Conservation (phyloP, 2,797 vertebrate species). For the Brotogeris chrysoptera region DNA sequence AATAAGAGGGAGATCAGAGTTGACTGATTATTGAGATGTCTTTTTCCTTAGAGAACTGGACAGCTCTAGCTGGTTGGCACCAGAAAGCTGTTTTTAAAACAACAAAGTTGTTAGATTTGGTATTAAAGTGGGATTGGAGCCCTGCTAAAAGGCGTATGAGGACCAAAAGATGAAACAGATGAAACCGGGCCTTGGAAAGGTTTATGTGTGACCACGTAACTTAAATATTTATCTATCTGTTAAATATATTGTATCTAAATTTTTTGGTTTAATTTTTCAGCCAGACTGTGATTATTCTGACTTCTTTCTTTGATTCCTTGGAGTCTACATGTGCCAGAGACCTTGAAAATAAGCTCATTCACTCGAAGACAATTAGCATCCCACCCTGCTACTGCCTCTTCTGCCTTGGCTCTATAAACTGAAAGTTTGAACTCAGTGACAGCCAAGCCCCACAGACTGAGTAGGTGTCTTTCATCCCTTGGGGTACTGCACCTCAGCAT, state of each 20-base stretch:
- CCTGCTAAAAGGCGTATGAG: background rate
- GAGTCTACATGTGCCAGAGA: background rate
- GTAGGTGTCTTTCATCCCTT: background rate
- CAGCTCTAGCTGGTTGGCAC: slow-evolving; percentile 17
- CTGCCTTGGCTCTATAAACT: background rate
- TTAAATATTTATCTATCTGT: background rate
- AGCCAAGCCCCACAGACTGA: background rate
- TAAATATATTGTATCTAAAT: background rate
- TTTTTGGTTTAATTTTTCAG: background rate
- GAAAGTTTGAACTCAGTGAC: background rate
- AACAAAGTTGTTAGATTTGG: slow-evolving; percentile 44
- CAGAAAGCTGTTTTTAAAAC: slow-evolving; percentile 54
- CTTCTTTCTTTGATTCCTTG: slow-evolving; percentile 15
- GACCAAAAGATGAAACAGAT: slow-evolving; percentile 42
- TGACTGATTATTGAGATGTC: slow-evolving; percentile 44
- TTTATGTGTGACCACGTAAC: slow-evolving; percentile 36
- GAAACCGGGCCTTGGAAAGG: slow-evolving; percentile 17
- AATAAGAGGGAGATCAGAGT: slow-evolving; percentile 68
- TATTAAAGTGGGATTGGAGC: slow-evolving; percentile 34
- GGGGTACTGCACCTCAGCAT: background rate
- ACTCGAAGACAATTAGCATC: background rate
- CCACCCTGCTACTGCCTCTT: background rate
- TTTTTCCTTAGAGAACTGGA: slow-evolving; percentile 56
- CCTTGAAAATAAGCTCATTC: slow-evolving; percentile 32
- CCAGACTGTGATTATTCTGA: background rate